Evolutionary conservation across 2,888 invertebrate species (phyloP), one percentile per base, ranked within the genome.

Genomic region (Neoascia interrupta): DNA sequence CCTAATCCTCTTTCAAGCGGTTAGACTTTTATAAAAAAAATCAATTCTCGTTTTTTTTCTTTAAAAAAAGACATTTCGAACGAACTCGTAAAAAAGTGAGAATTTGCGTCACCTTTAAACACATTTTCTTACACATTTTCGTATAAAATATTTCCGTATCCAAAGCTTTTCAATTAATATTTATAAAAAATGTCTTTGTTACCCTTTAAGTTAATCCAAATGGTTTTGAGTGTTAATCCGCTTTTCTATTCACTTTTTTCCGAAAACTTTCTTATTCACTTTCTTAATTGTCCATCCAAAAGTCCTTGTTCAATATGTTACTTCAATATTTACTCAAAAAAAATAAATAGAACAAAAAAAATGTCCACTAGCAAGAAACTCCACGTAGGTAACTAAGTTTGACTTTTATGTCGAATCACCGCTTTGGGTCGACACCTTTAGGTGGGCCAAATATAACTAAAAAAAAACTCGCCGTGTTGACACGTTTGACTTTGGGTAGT

Each of bases 401-500:
- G n/a, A n/a, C n/a, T n/a, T n/a, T n/a, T n/a, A n/a, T 11, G 11
- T 49, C 21, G 26, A 56, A 47, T 47, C 13, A 19, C 41, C 49
- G 5, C n/a, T 53, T 54, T 11, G 23, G 63, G 19, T 39, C 41
- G n/a, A 69, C 70, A 76, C 64, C 60, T 47, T 60, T 15, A 41
- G 58, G 58, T 54, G 43, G 47, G 54, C 64, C 70, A 15, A 23
- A 34, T 16, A 36, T 1, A 31, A n/a, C 8, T 5, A 31, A 31
- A 8, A 31, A 31, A 31, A 31, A 31, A 8, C 31, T 28, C 37
- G 8, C 37, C 68, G 66, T 73, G 31, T 43, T 68, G 72, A 51
- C 72, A 72, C 72, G 54, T 73, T 73, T 56, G 43, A 61, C 49
- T 54, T 39, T 47, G 19, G 19, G 34, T 79, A 28, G 49, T 31